Evolutionary conservation across 2,888 invertebrate species (phyloP).

Genomic region (Lamproptera curius): DNA sequence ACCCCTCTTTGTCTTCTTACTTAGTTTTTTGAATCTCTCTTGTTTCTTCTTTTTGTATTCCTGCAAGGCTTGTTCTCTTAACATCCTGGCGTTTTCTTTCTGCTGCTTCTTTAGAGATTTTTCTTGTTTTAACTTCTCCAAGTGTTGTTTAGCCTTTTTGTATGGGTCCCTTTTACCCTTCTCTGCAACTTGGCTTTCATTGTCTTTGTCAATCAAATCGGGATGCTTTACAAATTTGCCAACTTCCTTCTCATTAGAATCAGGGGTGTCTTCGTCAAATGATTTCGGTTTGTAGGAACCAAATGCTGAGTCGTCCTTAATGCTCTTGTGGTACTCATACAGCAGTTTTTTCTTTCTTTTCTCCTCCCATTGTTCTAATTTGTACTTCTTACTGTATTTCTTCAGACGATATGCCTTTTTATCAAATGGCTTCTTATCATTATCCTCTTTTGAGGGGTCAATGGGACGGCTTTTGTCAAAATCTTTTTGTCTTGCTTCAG

Average conservation of each 20-base stretch:
- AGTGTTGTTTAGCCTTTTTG: constrained; percentile 74
- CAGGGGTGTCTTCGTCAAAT: constrained; percentile 68
- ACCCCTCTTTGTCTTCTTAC: constrained; percentile 87
- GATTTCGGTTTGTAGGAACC: constrained; percentile 67
- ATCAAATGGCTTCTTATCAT: constrained; percentile 79
- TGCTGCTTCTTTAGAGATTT: constrained; percentile 72
- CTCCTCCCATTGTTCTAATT: constrained; percentile 83
- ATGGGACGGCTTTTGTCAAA: constrained; percentile 46
- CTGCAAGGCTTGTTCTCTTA: constrained; percentile 80
- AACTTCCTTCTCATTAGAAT: constrained; percentile 34
- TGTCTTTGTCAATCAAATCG: constrained; percentile 49
- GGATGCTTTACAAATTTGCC: constrained; percentile 68
- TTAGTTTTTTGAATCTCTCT: constrained; percentile 84
- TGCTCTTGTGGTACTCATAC: constrained; percentile 76
- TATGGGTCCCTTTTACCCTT: constrained; percentile 58
- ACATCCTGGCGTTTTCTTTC: constrained; percentile 66
- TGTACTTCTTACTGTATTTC: constrained; percentile 84
- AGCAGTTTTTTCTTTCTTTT: constrained; percentile 78
- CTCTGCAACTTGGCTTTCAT: constrained; percentile 23
- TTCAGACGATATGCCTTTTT: constrained; percentile 82
- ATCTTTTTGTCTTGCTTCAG: constrained; percentile 37
- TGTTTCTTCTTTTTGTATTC: constrained; percentile 84
- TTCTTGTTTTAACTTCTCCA: constrained; percentile 74
- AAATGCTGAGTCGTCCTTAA: constrained; percentile 61
- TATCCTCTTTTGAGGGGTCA: constrained; percentile 20